phyloP scores from a whole-genome alignment of 2,113 vertebrate genomes.

The Polyodon spathula region DNA sequence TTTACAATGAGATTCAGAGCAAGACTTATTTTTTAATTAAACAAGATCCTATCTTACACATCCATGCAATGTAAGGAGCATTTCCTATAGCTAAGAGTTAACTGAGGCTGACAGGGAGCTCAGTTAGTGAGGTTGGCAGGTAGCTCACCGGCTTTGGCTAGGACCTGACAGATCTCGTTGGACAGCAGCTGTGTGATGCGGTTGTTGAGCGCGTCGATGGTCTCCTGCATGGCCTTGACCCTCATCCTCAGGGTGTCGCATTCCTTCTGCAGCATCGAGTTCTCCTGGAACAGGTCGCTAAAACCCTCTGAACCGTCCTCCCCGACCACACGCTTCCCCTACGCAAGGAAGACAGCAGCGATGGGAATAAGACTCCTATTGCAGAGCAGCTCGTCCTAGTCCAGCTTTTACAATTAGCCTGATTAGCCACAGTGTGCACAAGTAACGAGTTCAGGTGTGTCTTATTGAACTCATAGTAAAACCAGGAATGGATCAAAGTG shows the following conservation, averaged over 20 bases:
- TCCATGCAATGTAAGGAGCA: no score
- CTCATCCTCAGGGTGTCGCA: conserved; percentile 74
- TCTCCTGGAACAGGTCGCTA: conserved; percentile 85
- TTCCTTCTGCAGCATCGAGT: conserved; percentile 86
- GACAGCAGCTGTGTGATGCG: conserved; percentile 85
- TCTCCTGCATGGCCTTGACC: conserved; percentile 96
- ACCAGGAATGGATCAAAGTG: no score
- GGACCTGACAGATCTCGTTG: conserved; percentile 78
- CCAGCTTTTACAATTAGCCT: no score
- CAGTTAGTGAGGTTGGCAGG: background rate
- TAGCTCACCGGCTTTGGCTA: conserved; percentile 79
- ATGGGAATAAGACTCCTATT: background rate
- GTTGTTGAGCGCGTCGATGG: conserved; percentile 85
- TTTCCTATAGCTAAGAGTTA: no score
- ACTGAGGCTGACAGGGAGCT: background rate
- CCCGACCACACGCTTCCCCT: conserved; percentile 85
- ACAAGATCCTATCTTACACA: no score
- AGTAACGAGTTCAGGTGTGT: no score
- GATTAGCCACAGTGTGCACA: no score
- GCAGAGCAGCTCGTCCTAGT: background rate
- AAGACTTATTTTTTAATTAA: no score
- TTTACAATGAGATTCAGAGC: no score
- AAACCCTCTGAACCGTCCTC: conserved; percentile 79
- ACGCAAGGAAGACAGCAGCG: conserved; percentile 10
- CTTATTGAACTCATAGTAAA: no score